Conservation (phyloP, 2,113 vertebrate species). For the Vanacampus margaritifer region DNA sequence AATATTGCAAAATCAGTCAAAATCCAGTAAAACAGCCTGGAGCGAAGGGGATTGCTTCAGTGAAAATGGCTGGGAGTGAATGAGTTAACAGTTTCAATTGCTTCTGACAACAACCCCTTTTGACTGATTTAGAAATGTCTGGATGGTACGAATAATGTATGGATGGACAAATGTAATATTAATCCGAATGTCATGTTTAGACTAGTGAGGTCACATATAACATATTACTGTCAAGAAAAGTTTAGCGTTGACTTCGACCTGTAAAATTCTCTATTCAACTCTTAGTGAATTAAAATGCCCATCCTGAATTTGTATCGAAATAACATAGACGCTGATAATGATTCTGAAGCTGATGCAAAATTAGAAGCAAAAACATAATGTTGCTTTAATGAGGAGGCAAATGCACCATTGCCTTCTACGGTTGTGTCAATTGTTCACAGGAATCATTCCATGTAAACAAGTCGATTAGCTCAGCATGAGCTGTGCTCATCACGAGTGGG, state of each 20-base stretch:
- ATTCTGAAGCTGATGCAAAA: not conserved
- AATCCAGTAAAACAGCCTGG: too few species aligned
- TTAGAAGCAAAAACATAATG: not conserved
- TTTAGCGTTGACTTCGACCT: not conserved
- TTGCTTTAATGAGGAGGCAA: not conserved
- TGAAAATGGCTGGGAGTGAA: too few species aligned
- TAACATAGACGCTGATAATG: not conserved
- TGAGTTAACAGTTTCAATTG: too few species aligned
- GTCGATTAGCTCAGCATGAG: conserved; percentile 58
- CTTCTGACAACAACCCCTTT: conserved; percentile 38
- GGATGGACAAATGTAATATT: too few species aligned
- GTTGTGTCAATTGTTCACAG: conserved; percentile 54
- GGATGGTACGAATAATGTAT: too few species aligned
- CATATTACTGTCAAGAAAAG: too few species aligned
- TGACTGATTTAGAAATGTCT: conserved; percentile 22
- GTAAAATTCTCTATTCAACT: not conserved
- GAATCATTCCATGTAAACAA: conserved; percentile 59
- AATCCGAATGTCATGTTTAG: too few species aligned
- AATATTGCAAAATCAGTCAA: too few species aligned
- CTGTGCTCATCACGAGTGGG: conserved; percentile 15
- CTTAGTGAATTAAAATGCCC: not conserved
- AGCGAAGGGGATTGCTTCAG: too few species aligned
- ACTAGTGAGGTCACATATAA: too few species aligned
- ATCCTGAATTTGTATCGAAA: not conserved
- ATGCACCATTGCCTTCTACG: conserved; percentile 33